phyloP scores from a whole-genome alignment of 2,888 invertebrate genomes.

The Melanargia galathea region DNA sequence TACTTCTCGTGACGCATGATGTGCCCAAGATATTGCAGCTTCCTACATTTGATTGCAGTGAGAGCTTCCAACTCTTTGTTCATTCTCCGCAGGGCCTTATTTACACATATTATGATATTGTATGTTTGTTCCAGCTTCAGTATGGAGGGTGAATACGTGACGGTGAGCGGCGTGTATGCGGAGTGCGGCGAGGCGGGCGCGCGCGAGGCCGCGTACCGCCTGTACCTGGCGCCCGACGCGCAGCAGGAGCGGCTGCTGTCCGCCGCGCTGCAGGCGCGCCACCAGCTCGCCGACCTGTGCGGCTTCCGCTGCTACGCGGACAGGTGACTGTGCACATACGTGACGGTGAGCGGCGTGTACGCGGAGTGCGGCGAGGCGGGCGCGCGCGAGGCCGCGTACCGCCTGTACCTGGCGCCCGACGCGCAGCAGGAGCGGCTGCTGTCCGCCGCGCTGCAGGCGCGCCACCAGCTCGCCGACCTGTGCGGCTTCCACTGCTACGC shows the following conservation, averaged over 20 bases:
- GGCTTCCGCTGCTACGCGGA: conserved; percentile 94
- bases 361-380: conserved; percentile 90
- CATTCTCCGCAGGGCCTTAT: no score
- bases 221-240: conserved; percentile 90
- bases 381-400: conserved; percentile 94
- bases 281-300: conserved; percentile 91
- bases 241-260: conserved; percentile 89
- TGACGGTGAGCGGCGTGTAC: conserved; percentile 90
- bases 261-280: conserved; percentile 87
- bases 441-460: conserved; percentile 85
- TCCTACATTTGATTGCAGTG: no score
- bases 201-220: conserved; percentile 93
- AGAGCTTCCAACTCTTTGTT: no score
- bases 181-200: conserved; percentile 90
- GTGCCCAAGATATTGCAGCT: no score
- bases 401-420: conserved; percentile 91
- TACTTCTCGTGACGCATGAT: no score
- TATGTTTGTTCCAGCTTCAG: conserved; percentile 69
- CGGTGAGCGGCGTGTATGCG: conserved; percentile 91
- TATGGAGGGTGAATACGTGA: conserved; percentile 86
- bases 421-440: conserved; percentile 88
- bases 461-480: conserved; percentile 90
- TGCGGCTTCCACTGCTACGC: conserved; percentile 96
- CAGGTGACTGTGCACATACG: conserved; percentile 53
- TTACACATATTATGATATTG: no score